Evolutionary conservation across 2,113 vertebrate species (phyloP).

Genomic region (Perognathus longimembris): DNA sequence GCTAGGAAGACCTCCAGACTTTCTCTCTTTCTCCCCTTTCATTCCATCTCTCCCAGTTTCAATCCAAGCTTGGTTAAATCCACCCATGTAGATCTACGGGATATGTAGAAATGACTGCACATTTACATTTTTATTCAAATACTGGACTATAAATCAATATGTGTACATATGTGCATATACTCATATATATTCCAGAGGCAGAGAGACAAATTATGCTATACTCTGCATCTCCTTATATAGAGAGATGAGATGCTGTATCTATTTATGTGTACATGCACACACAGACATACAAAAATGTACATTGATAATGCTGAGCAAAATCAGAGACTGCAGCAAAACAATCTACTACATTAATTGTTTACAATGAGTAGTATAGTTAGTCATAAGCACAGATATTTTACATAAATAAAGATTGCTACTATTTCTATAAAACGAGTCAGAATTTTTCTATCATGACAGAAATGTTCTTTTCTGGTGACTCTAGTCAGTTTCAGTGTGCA

Average conservation of each 20-base stretch:
- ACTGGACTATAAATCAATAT: background rate
- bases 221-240: background rate
- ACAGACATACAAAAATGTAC: background rate
- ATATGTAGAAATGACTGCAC: background rate
- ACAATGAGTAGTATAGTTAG: background rate
- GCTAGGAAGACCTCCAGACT: background rate
- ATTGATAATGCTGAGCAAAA: slow-evolving; percentile 2
- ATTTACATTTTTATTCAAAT: background rate
- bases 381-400: background rate
- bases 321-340: background rate
- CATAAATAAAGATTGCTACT: background rate
- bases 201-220: background rate
- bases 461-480: background rate
- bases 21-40: background rate
- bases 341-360: background rate
- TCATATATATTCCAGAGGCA: background rate
- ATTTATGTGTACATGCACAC: too few relatives aligned
- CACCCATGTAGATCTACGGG: background rate
- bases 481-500: background rate
- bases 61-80: background rate
- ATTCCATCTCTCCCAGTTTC: background rate
- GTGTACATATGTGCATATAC: background rate
- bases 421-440: background rate
- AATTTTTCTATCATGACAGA: background rate
- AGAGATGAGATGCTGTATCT: background rate